phyloP scores from a whole-genome alignment of 2,113 vertebrate species.

The Thunnus maccoyii region DNA sequence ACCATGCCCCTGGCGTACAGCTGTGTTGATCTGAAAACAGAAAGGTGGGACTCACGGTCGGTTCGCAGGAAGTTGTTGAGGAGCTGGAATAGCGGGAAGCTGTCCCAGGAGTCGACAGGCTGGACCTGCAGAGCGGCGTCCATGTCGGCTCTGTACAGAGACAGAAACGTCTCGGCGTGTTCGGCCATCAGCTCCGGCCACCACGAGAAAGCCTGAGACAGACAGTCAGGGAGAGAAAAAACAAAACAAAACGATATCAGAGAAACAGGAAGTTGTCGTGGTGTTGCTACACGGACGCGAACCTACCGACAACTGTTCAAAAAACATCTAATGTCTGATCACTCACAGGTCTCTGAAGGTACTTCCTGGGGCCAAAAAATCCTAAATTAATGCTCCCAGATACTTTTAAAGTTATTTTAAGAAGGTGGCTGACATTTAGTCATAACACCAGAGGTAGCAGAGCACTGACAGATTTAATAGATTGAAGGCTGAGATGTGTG shows the following conservation, averaged over 20 bases:
- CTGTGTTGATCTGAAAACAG: too few species aligned
- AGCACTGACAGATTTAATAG: too few species aligned
- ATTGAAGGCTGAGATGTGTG: too few species aligned
- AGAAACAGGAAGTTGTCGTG: neutral
- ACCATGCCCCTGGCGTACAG: too few species aligned
- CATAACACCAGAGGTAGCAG: too few species aligned
- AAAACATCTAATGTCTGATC: too few species aligned
- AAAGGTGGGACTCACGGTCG: conserved; percentile 87
- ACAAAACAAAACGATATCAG: neutral
- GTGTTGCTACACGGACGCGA: neutral
- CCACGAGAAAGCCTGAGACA: conserved; percentile 92
- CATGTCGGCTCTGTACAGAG: conserved; percentile 94
- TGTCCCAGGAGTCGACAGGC: conserved; percentile 94
- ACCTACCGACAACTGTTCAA: too few species aligned
- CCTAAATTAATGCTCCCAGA: too few species aligned
- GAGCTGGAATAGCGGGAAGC: conserved; percentile 96
- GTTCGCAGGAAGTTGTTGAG: conserved; percentile 94
- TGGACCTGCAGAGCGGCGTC: conserved; percentile 91
- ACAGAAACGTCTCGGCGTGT: conserved; percentile 95
- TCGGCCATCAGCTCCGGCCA: conserved; percentile 95
- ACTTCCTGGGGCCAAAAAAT: too few species aligned
- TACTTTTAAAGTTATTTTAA: too few species aligned
- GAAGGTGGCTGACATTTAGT: too few species aligned
- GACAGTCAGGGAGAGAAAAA: neutral
- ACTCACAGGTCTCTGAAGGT: too few species aligned